phyloP scores from a whole-genome alignment of 2,888 invertebrate species.

The Lutraria lutraria region DNA sequence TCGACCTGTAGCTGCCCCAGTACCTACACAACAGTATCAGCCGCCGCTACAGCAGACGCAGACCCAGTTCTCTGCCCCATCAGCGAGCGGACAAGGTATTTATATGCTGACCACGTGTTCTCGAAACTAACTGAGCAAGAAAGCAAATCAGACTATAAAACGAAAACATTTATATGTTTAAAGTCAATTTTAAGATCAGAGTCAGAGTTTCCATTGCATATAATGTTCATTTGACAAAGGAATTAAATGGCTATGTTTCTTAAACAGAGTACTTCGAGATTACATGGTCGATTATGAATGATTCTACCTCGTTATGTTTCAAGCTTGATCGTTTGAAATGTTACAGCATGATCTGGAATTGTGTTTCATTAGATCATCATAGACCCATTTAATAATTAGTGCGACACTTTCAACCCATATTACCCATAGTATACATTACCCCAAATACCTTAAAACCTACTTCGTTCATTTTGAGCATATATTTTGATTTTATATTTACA shows the following conservation, averaged over 20 bases:
- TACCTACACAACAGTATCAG: constrained; percentile 26
- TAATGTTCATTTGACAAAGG: background rate
- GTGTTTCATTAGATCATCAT: constrained; percentile 2
- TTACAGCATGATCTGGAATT: constrained; percentile 5
- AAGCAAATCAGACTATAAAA: background rate
- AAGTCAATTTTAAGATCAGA: no score
- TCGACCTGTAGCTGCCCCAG: constrained; percentile 57
- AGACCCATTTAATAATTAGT: constrained; percentile 12
- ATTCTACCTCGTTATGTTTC: constrained; percentile 7
- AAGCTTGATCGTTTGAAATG: background rate
- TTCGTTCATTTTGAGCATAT: no score
- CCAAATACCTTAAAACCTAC: background rate
- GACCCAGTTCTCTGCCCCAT: constrained; percentile 55
- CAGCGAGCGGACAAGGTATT: constrained; percentile 19
- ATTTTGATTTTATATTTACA: no score
- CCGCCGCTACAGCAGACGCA: constrained; percentile 5
- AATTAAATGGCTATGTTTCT: constrained; percentile 1
- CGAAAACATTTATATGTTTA: no score
- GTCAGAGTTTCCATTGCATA: background rate
- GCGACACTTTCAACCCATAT: background rate
- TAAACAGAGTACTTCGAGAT: background rate
- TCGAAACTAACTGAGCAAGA: constrained; percentile 7
- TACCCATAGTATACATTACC: background rate
- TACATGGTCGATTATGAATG: constrained; percentile 9
- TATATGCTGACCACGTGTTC: background rate